phyloP scores from a whole-genome alignment of 2,113 vertebrate species.

The Mixornis gularis region DNA sequence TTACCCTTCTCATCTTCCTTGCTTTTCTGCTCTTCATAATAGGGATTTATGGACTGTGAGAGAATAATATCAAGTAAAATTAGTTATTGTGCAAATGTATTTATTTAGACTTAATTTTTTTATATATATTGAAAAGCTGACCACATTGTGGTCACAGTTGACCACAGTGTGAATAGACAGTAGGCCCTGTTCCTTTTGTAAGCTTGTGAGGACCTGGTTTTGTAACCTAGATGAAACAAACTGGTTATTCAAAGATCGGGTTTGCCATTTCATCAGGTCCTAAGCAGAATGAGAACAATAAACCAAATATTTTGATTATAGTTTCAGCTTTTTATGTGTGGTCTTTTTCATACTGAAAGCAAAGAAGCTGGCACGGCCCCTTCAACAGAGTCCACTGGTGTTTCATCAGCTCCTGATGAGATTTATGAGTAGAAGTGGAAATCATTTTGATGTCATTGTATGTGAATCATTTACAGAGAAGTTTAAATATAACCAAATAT shows the following conservation, averaged over 20 bases:
- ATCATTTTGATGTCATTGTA: neutral
- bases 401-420: slow-evolving; percentile 15
- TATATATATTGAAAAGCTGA: neutral
- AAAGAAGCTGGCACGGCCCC: neutral
- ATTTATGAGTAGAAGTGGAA: neutral
- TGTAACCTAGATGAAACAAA: neutral
- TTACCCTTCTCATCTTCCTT: neutral
- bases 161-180: neutral
- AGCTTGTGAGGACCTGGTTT: neutral
- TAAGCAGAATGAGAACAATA: neutral
- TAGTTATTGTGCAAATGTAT: neutral
- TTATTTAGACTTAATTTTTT: neutral
- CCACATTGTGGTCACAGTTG: neutral
- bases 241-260: neutral
- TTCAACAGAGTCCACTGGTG: neutral
- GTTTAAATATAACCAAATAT: neutral
- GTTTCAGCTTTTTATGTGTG: neutral
- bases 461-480: neutral
- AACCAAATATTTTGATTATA: neutral
- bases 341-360: neutral
- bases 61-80: neutral
- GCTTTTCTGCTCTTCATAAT: neutral
- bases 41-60: neutral
- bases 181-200: neutral
- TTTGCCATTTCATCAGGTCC: neutral